A percentile compares a stretch with the other conserved stretches of the same genome.
phyloP scores from a whole-genome alignment of 2,888 invertebrate genomes.

The Eurois occulta region DNA sequence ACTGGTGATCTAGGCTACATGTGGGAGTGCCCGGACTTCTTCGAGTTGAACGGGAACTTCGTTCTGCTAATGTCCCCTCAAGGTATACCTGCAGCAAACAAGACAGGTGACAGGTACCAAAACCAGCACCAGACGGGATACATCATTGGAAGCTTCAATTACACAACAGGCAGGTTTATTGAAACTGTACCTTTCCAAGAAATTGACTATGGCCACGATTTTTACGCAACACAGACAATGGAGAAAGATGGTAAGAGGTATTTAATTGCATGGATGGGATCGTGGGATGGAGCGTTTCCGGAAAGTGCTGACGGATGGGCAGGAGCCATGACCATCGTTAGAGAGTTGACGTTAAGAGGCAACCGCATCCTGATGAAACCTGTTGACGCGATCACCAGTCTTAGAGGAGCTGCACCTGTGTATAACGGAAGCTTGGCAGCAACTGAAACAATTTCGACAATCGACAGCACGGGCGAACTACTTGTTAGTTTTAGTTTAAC shows the following conservation, averaged over 20 bases:
- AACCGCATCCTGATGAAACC: slow-evolving; percentile 80
- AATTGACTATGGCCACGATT: slow-evolving; percentile 87
- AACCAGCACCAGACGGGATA: slow-evolving; percentile 83
- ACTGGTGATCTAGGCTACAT: slow-evolving; percentile 82
- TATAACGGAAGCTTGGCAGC: slow-evolving; percentile 66
- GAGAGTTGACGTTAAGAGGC: slow-evolving; percentile 78
- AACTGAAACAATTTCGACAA: slow-evolving; percentile 45
- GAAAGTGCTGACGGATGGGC: slow-evolving; percentile 85
- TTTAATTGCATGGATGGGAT: slow-evolving; percentile 84
- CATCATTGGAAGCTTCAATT: slow-evolving; percentile 84
- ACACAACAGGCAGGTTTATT: slow-evolving; percentile 78
- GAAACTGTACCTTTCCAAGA: slow-evolving; percentile 81
- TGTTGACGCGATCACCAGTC: slow-evolving; percentile 73
- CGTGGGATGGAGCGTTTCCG: slow-evolving; percentile 83
- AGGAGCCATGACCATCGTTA: slow-evolving; percentile 83
- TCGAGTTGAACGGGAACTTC: slow-evolving; percentile 83
- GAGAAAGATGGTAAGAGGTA: slow-evolving; percentile 80
- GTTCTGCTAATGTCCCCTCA: slow-evolving; percentile 86
- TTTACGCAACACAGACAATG: slow-evolving; percentile 86
- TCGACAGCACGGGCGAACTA: slow-evolving; percentile 79
- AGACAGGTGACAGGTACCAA: slow-evolving; percentile 83
- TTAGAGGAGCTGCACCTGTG: slow-evolving; percentile 69
- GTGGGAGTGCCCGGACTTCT: slow-evolving; percentile 90
- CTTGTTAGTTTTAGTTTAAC: slow-evolving; percentile 74
- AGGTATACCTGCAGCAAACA: slow-evolving; percentile 73